phyloP scores from a whole-genome alignment of 2,797 vertebrate species.

The Chelidonichthys spinosus region DNA sequence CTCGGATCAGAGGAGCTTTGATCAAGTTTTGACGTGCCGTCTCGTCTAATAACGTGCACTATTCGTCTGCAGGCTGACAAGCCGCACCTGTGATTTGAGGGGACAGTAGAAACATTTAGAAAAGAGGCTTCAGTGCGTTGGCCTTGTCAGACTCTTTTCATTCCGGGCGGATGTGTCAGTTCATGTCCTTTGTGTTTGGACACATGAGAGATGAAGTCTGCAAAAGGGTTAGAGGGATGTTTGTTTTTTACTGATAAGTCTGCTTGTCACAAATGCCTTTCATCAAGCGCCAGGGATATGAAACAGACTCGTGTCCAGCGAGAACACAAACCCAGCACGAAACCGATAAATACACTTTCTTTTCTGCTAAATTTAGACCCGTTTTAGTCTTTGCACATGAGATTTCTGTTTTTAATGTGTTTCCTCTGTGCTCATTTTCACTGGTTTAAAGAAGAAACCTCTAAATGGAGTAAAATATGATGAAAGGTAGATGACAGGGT shows the following conservation, averaged over 20 bases:
- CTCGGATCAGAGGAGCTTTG: conserved; percentile 65
- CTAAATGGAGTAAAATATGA: neutral
- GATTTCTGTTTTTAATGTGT: neutral
- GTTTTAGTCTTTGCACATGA: conserved; percentile 9
- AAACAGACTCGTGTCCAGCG: conserved; percentile 2
- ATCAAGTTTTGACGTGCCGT: conserved; percentile 64
- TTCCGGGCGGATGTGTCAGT: conserved; percentile 28
- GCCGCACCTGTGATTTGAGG: conserved; percentile 55
- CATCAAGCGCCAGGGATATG: neutral
- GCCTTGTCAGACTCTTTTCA: conserved; percentile 44
- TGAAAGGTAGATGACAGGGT: neutral
- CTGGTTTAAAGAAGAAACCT: conserved; percentile 5
- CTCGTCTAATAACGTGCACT: conserved; percentile 59
- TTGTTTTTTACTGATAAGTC: conserved; percentile 39
- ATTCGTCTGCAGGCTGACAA: conserved; percentile 62
- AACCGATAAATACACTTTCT: neutral
- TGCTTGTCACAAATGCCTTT: conserved; percentile 29
- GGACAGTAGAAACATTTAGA: conserved; percentile 40
- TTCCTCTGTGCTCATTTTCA: neutral
- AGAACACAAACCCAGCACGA: conserved; percentile 6
- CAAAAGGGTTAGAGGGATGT: conserved; percentile 23
- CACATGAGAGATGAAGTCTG: conserved; percentile 18
- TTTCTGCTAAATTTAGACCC: conserved; percentile 27
- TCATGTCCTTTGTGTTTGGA: conserved; percentile 42
- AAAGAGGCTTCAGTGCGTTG: conserved; percentile 39